Evolutionary conservation across 2,888 invertebrate species (phyloP), one percentile per base, ranked within the genome.

Genomic region (Leptodirus hochenwartii): DNA sequence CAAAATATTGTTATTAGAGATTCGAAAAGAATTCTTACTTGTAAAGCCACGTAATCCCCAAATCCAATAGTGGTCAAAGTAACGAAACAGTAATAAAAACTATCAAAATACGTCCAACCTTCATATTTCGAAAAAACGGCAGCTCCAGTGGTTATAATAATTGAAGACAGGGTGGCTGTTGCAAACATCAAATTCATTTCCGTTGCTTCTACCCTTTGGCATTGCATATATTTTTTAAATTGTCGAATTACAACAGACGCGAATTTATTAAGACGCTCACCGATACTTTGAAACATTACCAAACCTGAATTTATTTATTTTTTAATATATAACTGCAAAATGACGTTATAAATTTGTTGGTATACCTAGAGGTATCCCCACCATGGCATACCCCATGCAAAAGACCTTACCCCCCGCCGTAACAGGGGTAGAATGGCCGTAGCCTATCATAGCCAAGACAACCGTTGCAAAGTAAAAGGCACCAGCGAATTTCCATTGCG

Each of bases 241-340:
- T 80, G 67, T 41, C 81, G 65, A 37, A 98, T 87, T 11, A 95
- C 77, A 5, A 90, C 90, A 0, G 93, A 95, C 0, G 95, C 91
- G 43, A 96, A 88, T 53, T 93, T 95, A 57, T 98, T 98, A 33
- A 98, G 64, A 39, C 98, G 75, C 56, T 95, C 93, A 42, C 93
- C 95, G 38, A 95, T 93, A 45, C 87, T 87, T 56, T 96, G 96
- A 61, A 98, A 98, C 95, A 98, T 96, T 17, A 98, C 85, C 34
- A 96, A 66, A 2, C 93, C 91, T 6, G 8, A 20, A 20, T 56
- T 95, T 95, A 42, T 93, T 95, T 38, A 95, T 95, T 45, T 87
- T 87, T 56, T 98, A 96, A 61, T 98, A 98, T 95, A 98, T 96
- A 17, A 99, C 85, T 34, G n/a, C n/a, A n/a, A n/a, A n/a, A n/a